Evolutionary conservation across 2,113 vertebrate species (phyloP).

Genomic region (Daphoenositta chrysoptera): DNA sequence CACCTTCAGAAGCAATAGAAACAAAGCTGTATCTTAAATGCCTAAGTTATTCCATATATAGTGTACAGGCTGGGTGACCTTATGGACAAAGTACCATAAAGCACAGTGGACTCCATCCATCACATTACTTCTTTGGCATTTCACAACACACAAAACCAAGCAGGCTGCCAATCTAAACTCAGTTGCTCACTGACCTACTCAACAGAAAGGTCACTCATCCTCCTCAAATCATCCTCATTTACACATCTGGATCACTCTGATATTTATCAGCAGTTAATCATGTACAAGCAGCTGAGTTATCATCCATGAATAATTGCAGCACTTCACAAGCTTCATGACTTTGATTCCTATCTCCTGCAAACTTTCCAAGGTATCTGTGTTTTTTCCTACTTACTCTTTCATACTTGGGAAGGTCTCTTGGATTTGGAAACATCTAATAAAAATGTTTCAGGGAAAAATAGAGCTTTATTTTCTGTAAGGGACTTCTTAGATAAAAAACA

Average conservation of each 20-base stretch:
- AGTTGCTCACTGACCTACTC: background rate
- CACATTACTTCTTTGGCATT: background rate
- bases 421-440: background rate
- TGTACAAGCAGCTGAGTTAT: background rate
- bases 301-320: background rate
- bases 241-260: background rate
- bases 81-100: background rate
- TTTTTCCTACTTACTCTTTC: background rate
- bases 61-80: background rate
- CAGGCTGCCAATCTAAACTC: background rate
- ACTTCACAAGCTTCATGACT: background rate
- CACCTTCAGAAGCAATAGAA: background rate
- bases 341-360: background rate
- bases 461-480: background rate
- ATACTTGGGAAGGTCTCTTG: background rate
- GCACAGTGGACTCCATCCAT: background rate
- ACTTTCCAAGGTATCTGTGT: background rate
- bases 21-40: background rate
- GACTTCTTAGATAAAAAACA: background rate
- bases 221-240: background rate
- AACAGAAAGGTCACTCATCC: slow-evolving; percentile 1
- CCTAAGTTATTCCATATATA: background rate
- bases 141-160: background rate
- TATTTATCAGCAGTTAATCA: background rate
- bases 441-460: background rate